Base-by-base conservation (phyloP, 2,113 vertebrate species). In the Crotophaga sulcirostris region DNA sequence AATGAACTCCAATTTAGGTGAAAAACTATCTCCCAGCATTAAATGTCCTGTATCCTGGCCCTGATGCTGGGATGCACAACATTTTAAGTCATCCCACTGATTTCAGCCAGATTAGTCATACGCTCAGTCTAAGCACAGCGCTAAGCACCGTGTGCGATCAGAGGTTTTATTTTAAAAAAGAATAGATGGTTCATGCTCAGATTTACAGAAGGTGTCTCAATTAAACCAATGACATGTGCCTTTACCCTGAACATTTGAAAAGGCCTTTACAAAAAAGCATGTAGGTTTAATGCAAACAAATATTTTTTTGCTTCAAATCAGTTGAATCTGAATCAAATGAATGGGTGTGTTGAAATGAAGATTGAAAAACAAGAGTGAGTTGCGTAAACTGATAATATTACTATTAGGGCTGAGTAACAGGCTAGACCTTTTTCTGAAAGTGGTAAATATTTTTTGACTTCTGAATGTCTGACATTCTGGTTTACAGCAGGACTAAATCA, bases 61-160 rank as follows among this genome's bases (percentile, higher is more conserved):
- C 72, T n/a, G 75, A 75, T 44, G 42, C 63, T 82, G 63, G 45
- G 64, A 83, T 21, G 56, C 67, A 55, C 23, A 83, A 52, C 29
- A 31, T 51, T 91, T 86, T 89, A 75, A 96, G 72, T 89, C 62
- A 89, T 76, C 54, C 36, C 42, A 23, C 51, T 90, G 85, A 66
- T 70, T 97, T 95, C 84, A 95, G 78, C 38, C 47, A 76, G 67
- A 77, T 87, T 66, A 80, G 45, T 80, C 45, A 54, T 24, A 64
- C 28, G 66, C 75, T 91, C 26, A 38, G 59, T 5, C 59, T 34
- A 59, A 92, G 14, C 47, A 58, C 75, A n/a, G 42, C 4, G 4
- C 38, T 21, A 76, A 42, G 75, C 4, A 73, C 59, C 9, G 13
- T 19, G 55, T 67, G n/a, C 5, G 6, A 78, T 69, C 29, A 44